Percentiles rank a stretch among this genome's conserved stretches.
phyloP scores from a whole-genome alignment of 2,797 vertebrate species.

The Protonibea diacanthus region DNA sequence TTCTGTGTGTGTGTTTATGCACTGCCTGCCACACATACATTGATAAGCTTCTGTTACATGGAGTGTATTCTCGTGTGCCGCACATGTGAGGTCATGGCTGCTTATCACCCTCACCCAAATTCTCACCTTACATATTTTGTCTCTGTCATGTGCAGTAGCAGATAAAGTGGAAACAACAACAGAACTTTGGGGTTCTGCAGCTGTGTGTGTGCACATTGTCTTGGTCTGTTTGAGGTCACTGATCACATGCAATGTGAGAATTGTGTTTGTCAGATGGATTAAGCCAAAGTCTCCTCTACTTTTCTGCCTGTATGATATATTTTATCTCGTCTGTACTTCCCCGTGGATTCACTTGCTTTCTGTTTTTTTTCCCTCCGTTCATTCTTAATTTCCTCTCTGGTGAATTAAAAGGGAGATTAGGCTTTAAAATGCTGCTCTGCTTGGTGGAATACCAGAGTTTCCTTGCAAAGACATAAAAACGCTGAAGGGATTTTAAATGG shows the following conservation, averaged over 20 bases:
- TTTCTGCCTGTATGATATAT: slow-evolving; percentile 43
- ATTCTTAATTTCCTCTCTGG: slow-evolving; percentile 38
- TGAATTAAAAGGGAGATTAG: slow-evolving; percentile 39
- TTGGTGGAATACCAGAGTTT: slow-evolving; percentile 7
- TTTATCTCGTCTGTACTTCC: slow-evolving; percentile 30
- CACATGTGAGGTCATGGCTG: slow-evolving; percentile 42
- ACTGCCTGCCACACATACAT: slow-evolving; percentile 33
- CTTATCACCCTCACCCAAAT: slow-evolving; percentile 45
- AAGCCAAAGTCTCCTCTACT: slow-evolving; percentile 47
- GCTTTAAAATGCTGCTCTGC: slow-evolving; percentile 22
- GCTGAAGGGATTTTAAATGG: slow-evolving; percentile 1
- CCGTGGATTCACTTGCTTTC: slow-evolving; percentile 24
- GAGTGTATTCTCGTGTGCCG: slow-evolving; percentile 15
- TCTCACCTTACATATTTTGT: slow-evolving; percentile 15
- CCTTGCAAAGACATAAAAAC: slow-evolving; percentile 1
- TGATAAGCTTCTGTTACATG: slow-evolving; percentile 35
- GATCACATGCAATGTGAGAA: slow-evolving; percentile 53
- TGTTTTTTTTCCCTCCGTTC: slow-evolving; percentile 28
- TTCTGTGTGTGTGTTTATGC: slow-evolving; percentile 39
- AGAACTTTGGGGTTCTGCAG: neutral
- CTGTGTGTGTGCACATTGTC: neutral
- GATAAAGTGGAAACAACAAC: too few species aligned
- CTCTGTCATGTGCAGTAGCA: neutral
- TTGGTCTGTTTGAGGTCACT: slow-evolving; percentile 33
- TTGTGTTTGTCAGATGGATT: slow-evolving; percentile 66